Conservation (phyloP, 2,888 invertebrate species). For the Myopa tessellatipennis region DNA sequence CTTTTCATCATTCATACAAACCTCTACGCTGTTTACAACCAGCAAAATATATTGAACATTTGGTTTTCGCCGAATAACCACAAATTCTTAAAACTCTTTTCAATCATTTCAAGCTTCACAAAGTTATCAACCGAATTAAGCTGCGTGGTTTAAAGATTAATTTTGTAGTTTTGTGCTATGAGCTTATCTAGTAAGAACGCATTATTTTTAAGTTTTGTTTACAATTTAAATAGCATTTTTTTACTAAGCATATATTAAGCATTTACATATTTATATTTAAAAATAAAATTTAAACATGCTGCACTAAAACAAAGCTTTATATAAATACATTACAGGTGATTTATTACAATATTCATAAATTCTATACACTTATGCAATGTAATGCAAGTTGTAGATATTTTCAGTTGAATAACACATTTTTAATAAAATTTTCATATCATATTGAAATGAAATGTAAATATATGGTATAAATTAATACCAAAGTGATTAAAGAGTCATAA, state of each 20-base stretch:
- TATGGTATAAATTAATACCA: not conserved
- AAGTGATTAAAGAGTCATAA: not conserved
- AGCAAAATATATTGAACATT: not conserved
- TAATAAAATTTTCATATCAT: conserved; percentile 28
- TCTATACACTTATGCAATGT: conserved; percentile 5
- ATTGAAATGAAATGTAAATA: too few relatives aligned
- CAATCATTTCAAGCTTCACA: not conserved
- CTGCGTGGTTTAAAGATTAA: not conserved
- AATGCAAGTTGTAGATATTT: not conserved
- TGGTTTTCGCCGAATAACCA: not conserved
- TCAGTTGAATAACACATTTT: conserved; percentile 6
- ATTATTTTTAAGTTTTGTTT: conserved; percentile 9
- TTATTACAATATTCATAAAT: not conserved
- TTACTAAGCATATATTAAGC: not conserved
- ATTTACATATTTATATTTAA: not conserved
- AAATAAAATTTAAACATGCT: not conserved
- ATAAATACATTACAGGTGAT: not conserved
- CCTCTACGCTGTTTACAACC: not conserved
- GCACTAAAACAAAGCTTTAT: not conserved
- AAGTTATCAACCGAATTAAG: not conserved
- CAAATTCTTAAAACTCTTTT: not conserved
- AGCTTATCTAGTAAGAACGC: not conserved
- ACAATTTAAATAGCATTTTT: conserved; percentile 6
- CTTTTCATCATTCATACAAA: not conserved
- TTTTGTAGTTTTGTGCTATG: not conserved